Conservation (phyloP, 2,797 vertebrate species). For the Aselliscus stoliczkanus region DNA sequence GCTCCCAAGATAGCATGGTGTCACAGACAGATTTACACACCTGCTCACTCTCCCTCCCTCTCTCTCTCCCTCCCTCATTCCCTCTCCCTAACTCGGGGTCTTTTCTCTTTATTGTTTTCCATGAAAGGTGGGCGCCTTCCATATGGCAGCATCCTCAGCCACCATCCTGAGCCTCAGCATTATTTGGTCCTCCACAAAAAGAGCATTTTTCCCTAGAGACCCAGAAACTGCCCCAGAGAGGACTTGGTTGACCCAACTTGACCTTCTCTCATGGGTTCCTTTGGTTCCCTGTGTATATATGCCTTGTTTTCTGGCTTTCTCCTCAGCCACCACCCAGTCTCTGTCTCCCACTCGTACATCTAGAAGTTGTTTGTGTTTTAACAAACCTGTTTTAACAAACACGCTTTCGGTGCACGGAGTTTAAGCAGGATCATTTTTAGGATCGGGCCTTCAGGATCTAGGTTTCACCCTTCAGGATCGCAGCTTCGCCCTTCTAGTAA, state of each 20-base stretch:
- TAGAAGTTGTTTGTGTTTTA: not conserved
- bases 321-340: not conserved
- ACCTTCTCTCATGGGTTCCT: not conserved
- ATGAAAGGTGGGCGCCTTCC: not conserved
- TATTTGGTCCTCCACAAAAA: not conserved
- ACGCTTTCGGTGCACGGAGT: not conserved
- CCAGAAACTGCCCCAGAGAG: not conserved
- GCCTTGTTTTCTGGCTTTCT: not conserved
- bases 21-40: not conserved
- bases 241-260: not conserved
- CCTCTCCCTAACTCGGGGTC: not conserved
- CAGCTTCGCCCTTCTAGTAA: not conserved
- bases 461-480: not conserved
- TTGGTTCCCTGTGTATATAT: not conserved
- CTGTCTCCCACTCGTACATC: not conserved
- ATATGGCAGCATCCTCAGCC: not conserved
- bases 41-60: not conserved
- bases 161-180: not conserved
- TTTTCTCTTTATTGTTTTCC: not conserved
- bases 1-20: not conserved
- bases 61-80: not conserved
- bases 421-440: not conserved
- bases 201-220: not conserved
- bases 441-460: not conserved
- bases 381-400: not conserved